These are phyloP conservation scores for Pristionchus fissidentatus DNA, from an alignment of 2,888 invertebrate genomes.

Conservation along the genomic window DNA sequence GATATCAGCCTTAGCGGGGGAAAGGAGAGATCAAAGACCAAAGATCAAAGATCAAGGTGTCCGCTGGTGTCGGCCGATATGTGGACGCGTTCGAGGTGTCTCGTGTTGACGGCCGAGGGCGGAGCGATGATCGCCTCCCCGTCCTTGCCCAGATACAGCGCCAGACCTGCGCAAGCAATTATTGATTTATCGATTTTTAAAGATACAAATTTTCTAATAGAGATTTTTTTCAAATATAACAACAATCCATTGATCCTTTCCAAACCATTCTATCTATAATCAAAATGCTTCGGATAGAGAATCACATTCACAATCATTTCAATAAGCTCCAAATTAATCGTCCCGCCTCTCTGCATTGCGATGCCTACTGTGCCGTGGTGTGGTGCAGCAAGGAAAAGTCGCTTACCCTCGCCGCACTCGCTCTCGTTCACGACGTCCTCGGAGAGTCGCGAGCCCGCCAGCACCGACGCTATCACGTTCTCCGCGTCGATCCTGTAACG, in stretches of 20 bases:
- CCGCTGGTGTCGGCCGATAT: conserved; percentile 28
- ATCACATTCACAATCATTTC: background rate
- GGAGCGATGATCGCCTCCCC: conserved; percentile 47
- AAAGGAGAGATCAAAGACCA: background rate
- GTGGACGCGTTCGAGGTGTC: conserved; percentile 38
- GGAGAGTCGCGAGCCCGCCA: conserved; percentile 46
- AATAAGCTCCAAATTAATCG: background rate
- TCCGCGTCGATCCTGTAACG: conserved; percentile 71
- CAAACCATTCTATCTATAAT: background rate
- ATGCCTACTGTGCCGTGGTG: background rate
- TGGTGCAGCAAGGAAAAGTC: background rate
- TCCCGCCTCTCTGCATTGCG: too few relatives aligned
- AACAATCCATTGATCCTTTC: background rate
- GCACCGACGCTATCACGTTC: conserved; percentile 61
- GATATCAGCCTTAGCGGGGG: too few relatives aligned
- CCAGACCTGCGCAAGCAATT: too few relatives aligned
- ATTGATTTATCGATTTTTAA: background rate
- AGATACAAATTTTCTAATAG: background rate
- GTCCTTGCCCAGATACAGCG: conserved; percentile 40
- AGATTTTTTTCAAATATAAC: background rate
- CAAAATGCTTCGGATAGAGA: background rate
- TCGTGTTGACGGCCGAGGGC: conserved; percentile 29
- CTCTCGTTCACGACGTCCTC: conserved; percentile 34
- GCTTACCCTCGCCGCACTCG: conserved; percentile 41
- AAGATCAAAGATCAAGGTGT: conserved; percentile 41